These are phyloP conservation scores for Drosophila funebris DNA, from an alignment of 1,140 invertebrate species.

Conservation along the genomic window DNA sequence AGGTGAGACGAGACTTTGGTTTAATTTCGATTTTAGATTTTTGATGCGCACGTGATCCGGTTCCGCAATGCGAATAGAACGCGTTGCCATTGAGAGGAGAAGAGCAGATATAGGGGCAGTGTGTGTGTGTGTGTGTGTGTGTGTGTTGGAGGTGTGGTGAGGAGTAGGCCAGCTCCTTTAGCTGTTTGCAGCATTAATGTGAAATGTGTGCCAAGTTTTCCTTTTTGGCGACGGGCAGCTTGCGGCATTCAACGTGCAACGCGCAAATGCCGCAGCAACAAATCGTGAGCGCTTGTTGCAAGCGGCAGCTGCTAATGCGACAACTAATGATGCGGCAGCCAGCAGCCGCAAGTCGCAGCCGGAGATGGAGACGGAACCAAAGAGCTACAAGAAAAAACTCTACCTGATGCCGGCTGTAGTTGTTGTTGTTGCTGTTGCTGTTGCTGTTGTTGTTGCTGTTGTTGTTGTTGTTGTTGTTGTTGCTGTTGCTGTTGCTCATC, in stretches of 20 bases:
- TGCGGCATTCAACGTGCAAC: slow-evolving; percentile 19
- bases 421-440: slow-evolving; percentile 6
- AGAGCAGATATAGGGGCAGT: no score
- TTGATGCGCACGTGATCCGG: slow-evolving; percentile 35
- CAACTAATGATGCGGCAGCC: slow-evolving; percentile 59
- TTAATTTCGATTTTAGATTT: slow-evolving; percentile 43
- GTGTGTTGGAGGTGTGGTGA: neutral
- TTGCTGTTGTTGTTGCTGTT: slow-evolving; percentile 7
- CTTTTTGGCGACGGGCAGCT: no score
- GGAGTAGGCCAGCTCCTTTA: neutral
- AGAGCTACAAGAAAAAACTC: neutral
- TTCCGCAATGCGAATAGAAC: slow-evolving; percentile 44
- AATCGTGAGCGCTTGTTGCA: slow-evolving; percentile 28
- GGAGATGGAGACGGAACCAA: slow-evolving; percentile 20
- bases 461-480: slow-evolving; percentile 36
- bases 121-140: no score
- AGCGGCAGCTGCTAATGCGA: slow-evolving; percentile 44
- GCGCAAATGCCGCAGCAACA: slow-evolving; percentile 38
- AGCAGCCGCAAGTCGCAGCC: neutral
- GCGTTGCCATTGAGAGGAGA: neutral
- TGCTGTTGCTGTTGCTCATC: slow-evolving; percentile 48
- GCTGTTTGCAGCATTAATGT: slow-evolving; percentile 39
- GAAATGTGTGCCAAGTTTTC: slow-evolving; percentile 66
- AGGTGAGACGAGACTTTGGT: slow-evolving; percentile 17
- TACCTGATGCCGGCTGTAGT: slow-evolving; percentile 41